Percentiles rank a stretch among this genome's conserved stretches.
These are phyloP conservation scores for Hybos culiciformis DNA, from an alignment of 2,888 invertebrate genomes.

Conservation along the genomic window DNA sequence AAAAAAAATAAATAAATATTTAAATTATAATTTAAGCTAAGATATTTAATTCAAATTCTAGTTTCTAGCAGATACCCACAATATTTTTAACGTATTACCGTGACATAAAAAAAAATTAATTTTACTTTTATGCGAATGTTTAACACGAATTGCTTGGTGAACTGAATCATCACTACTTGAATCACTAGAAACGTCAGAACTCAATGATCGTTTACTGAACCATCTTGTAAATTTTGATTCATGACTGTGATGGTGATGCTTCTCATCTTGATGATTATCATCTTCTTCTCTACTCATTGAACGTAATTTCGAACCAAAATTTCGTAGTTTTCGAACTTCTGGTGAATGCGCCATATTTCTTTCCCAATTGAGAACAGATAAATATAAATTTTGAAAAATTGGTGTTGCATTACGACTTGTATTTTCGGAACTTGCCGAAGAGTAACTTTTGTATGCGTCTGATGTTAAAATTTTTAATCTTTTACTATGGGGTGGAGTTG, in stretches of 20 bases:
- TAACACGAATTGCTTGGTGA: too few relatives aligned
- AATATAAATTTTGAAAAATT: constrained; percentile 39
- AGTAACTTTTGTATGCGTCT: constrained; percentile 16
- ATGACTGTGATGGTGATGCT: too few relatives aligned
- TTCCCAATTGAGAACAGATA: constrained; percentile 32
- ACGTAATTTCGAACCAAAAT: constrained; percentile 19
- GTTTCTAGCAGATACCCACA: too few relatives aligned
- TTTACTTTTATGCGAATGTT: too few relatives aligned
- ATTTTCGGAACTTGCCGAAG: constrained; percentile 19
- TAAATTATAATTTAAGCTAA: too few relatives aligned
- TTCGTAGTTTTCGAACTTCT: constrained; percentile 20
- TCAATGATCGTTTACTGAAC: too few relatives aligned
- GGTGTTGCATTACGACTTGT: constrained; percentile 37
- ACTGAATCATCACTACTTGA: constrained; percentile 18
- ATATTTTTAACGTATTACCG: too few relatives aligned
- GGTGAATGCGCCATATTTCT: constrained; percentile 23
- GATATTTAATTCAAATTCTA: too few relatives aligned
- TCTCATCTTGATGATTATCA: neutral
- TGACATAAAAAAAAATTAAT: too few relatives aligned
- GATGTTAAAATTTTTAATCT: constrained; percentile 16
- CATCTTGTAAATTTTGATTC: too few relatives aligned
- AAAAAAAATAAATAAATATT: too few relatives aligned
- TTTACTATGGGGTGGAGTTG: constrained; percentile 21
- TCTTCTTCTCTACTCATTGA: constrained; percentile 11
- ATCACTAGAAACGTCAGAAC: constrained; percentile 16